Evolutionary conservation across 2,113 vertebrate species (phyloP).

Genomic region (Calypte anna): DNA sequence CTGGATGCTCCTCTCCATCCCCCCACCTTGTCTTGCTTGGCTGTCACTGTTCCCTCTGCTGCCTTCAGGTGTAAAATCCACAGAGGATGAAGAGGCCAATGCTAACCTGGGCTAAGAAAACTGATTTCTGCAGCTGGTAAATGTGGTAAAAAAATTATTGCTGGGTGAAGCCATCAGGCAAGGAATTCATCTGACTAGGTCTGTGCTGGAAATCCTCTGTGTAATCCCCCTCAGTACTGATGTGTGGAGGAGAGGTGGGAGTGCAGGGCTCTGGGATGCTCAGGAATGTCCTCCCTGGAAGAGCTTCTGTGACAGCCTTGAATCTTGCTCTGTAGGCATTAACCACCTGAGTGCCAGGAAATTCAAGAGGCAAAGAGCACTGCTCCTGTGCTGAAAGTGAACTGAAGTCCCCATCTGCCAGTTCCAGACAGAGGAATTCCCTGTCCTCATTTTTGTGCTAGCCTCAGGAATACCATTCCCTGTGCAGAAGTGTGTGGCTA

Average conservation of each 20-base stretch:
- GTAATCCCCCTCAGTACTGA: background rate
- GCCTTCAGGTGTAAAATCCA: background rate
- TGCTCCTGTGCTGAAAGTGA: background rate
- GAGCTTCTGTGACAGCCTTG: accelerated
- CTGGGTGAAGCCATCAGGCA: background rate
- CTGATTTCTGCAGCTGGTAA: background rate
- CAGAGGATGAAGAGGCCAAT: background rate
- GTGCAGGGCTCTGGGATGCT: background rate
- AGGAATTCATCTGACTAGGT: background rate
- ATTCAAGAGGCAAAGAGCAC: background rate
- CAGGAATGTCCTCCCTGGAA: background rate
- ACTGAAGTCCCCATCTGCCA: background rate
- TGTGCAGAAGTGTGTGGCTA: background rate
- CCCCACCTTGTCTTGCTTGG: background rate
- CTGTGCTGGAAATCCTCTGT: background rate
- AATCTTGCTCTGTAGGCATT: too few relatives aligned
- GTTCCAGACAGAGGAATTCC: background rate
- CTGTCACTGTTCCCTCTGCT: background rate
- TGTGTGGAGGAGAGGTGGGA: background rate
- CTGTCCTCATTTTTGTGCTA: slow-evolving; percentile 1
- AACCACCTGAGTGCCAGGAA: background rate
- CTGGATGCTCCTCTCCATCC: background rate
- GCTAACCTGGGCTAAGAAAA: background rate
- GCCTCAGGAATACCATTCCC: background rate
- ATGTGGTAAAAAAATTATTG: background rate